Percentiles rank a stretch among this genome's conserved stretches.
These are phyloP conservation scores for Pectinophora gossypiella DNA, from an alignment of 1,140 invertebrate genomes.

Conservation along the genomic window DNA sequence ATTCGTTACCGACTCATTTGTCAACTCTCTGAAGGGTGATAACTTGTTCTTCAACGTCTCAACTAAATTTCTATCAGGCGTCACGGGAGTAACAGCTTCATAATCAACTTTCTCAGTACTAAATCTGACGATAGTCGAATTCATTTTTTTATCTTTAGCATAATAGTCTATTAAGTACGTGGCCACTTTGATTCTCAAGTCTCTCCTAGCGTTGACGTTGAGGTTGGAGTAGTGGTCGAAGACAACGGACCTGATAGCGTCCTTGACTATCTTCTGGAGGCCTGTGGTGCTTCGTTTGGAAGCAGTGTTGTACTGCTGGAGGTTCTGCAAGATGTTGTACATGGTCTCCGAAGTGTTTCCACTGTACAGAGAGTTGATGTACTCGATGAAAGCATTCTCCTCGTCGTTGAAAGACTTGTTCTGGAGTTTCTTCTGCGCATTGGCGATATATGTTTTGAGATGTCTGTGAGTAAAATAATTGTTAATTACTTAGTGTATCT, in stretches of 20 bases:
- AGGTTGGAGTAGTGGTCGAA: conserved; percentile 26
- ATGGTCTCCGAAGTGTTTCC: conserved; percentile 3
- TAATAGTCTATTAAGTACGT: background rate
- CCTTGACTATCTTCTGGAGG: conserved; percentile 12
- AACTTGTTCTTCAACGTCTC: too few relatives aligned
- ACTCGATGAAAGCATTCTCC: too few relatives aligned
- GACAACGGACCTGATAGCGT: conserved; percentile 16
- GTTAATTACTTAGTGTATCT: conserved; percentile 10
- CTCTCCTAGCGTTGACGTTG: conserved; percentile 8
- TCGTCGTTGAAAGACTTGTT: too few relatives aligned
- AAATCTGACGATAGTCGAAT: too few relatives aligned
- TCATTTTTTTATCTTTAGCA: background rate
- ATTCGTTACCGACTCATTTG: too few relatives aligned
- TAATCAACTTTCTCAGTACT: too few relatives aligned
- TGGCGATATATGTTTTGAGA: background rate
- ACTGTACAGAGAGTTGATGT: conserved; percentile 32
- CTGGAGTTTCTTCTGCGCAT: too few relatives aligned
- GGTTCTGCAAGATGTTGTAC: background rate
- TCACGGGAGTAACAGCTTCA: too few relatives aligned
- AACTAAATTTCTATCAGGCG: too few relatives aligned
- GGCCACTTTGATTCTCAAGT: conserved; percentile 13
- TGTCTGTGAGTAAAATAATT: background rate
- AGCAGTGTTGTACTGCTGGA: background rate
- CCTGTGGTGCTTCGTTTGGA: background rate
- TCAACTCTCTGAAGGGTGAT: too few relatives aligned